These are phyloP conservation scores for Phalacrocorax brasilianus DNA, from an alignment of 2,113 vertebrate genomes.

Conservation along the genomic window DNA sequence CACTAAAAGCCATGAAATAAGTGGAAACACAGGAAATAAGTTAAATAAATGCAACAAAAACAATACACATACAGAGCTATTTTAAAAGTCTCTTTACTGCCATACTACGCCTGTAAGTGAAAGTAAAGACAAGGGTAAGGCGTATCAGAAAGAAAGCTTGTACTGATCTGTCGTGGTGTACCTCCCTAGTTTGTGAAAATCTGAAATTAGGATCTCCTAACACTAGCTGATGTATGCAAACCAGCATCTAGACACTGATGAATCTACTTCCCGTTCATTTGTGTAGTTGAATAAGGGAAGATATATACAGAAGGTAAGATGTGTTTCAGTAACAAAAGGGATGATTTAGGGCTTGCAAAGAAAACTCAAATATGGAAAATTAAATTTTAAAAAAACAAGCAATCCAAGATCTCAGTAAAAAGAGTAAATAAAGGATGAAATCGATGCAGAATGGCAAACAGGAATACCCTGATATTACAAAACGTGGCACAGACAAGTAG, in stretches of 20 bases:
- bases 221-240: not conserved
- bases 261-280: fast-evolving
- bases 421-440: not conserved
- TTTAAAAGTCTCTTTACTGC: not conserved
- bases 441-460: not conserved
- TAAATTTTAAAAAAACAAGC: not conserved
- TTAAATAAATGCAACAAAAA: not conserved
- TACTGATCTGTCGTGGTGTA: not conserved
- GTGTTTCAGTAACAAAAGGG: not conserved
- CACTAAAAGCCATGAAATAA: not conserved
- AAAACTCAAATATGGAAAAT: not conserved
- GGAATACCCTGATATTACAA: not conserved
- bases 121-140: not conserved
- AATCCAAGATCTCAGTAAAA: not conserved
- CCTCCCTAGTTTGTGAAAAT: not conserved
- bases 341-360: not conserved
- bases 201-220: not conserved
- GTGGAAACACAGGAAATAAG: not conserved
- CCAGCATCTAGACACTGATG: not conserved
- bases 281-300: not conserved
- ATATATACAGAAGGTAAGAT: not conserved
- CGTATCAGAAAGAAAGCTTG: not conserved
- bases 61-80: not conserved
- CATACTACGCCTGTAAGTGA: not conserved
- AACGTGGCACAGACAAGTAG: not conserved